Evolutionary conservation across 2,113 vertebrate species (phyloP), one percentile per base, ranked within the genome.

Genomic region (Hypomesus transpacificus): DNA sequence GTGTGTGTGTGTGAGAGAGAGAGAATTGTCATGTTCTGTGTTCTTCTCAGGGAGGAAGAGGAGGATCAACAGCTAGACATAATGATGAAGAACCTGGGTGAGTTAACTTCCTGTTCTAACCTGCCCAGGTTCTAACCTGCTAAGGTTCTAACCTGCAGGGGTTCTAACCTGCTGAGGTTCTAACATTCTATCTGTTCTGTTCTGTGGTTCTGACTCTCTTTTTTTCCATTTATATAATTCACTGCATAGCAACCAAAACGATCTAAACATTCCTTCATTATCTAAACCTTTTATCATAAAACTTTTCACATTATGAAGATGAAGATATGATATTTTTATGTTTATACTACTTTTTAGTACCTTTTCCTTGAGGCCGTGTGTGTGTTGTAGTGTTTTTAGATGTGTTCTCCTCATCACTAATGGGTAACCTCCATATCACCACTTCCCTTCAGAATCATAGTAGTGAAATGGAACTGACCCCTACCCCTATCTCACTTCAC

Each of bases 1-100:
- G 51, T 31, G 51, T 18, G 24, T 56, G 52, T 68, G 66, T 56
- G 26, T 20, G 22, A 24, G n/a, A 46, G 5, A 11, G 11, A 5
- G 24, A 59, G 54, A 26, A 1, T 21, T 18, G 9, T 26, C 39
- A 50, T 65, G 31, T 14, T 50, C 31, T 20, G 22, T n/a, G 7
- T 62, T 65, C 18, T 78, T 28, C 7, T 88, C 81, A 98, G 97
- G 84, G 97, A 99, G 82, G 92, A 82, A 46, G 96, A 98, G 76
- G 97, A 99, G 80, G 97, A 99, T 24, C 88, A 94, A 86, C 39
- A 95, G 87, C 82, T 98, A n/a, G 91, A 94, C 86, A 86, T 91
- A 75, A 92, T 98, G 94, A 94, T 98, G 86, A 89, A 87, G 89
- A 92, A 26, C 18, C 85, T 95, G 34, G 95, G 96, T 97, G 85